Conservation (phyloP, 2,888 invertebrate species). For the Xanthia togata region DNA sequence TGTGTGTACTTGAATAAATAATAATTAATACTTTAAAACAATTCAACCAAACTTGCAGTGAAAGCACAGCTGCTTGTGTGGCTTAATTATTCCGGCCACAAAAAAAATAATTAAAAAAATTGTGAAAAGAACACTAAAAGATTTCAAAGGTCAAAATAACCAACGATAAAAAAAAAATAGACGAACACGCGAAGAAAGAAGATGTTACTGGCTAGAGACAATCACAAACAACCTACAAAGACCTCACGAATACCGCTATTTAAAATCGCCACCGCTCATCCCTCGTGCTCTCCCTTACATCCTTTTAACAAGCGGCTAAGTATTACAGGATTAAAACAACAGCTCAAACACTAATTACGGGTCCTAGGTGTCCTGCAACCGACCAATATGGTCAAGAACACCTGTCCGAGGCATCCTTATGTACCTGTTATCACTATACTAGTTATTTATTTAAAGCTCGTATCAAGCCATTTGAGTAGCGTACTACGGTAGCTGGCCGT, state of each 20-base stretch:
- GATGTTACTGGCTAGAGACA: background rate
- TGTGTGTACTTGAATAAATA: too few species aligned
- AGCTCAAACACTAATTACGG: constrained; percentile 76
- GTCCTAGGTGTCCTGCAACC: constrained; percentile 69
- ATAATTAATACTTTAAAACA: too few species aligned
- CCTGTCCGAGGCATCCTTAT: constrained; percentile 68
- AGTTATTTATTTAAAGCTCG: constrained; percentile 54
- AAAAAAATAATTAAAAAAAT: too few species aligned
- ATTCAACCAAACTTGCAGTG: too few species aligned
- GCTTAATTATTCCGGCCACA: background rate
- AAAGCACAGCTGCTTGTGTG: too few species aligned
- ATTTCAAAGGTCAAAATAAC: background rate
- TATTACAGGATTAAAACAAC: constrained; percentile 76
- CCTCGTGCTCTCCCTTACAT: constrained; percentile 35
- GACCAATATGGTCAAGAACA: constrained; percentile 72
- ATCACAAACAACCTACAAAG: background rate
- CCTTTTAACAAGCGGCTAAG: constrained; percentile 70
- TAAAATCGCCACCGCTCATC: constrained; percentile 63
- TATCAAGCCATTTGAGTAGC: constrained; percentile 35
- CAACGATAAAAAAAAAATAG: background rate
- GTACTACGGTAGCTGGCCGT: constrained; percentile 39
- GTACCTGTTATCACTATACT: constrained; percentile 58
- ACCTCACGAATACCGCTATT: background rate
- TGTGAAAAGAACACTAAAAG: background rate
- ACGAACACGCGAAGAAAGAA: background rate